Evolutionary conservation across 2,888 invertebrate species (phyloP), one percentile per base, ranked within the genome.

Genomic region (Drosophila buzzatii): DNA sequence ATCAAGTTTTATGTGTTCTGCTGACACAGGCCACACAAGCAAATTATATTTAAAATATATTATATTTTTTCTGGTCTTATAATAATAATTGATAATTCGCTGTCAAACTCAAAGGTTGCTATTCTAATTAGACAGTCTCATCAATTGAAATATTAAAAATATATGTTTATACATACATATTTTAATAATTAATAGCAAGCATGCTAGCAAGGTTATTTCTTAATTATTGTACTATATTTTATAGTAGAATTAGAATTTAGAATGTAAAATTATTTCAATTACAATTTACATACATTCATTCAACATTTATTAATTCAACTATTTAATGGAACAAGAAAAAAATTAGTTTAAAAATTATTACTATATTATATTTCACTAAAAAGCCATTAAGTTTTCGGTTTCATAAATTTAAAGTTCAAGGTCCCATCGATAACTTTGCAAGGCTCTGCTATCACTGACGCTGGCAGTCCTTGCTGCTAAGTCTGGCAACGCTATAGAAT

Each of bases 101-200:
- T 81, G 66, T 63, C 49, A 41, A 59, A 2, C n/a, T 12, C 27
- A n/a, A 8, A 16, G 27, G 23, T 14, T 23, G 33, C 1, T 27
- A 4, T 9, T 27, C 31, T 41, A 59, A 59, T 61, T 58, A 14
- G 20, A 20, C 9, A n/a, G 20, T 23, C 5, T 20, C 14, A 0
- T 27, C 4, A 27, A 27, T 27, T 23, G 2, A 23, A 23, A 3
- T 23, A 3, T 23, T 23, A 23, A 23, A 23, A 3, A 97, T 94
- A 33, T 8, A 6, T 33, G n/a, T n/a, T n/a, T n/a, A n/a, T n/a
- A 33, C 31, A 33, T 33, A 33, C 31, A 33, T 33, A 33, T 33
- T 7, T 33, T 33, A 23, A 23, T 23, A 23, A n/a, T n/a, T n/a
- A n/a, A n/a, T n/a, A n/a, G n/a, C n/a, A n/a, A n/a, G n/a, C n/a